Percentiles rank a stretch among this genome's conserved stretches.
phyloP scores from a whole-genome alignment of 2,113 vertebrate genomes.

The Catharus minimus region DNA sequence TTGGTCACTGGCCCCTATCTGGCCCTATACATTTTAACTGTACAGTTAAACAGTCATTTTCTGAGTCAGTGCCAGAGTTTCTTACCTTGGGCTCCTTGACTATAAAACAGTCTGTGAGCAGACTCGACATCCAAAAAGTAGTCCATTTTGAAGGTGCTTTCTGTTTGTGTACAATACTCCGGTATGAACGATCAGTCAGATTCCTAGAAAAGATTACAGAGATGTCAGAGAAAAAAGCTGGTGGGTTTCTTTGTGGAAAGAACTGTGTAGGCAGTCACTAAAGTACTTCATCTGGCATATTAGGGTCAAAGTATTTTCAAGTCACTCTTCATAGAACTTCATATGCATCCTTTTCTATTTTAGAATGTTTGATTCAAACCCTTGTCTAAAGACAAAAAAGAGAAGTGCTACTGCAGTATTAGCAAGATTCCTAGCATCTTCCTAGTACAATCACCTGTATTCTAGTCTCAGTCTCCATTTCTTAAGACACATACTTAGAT shows the following conservation, averaged over 20 bases:
- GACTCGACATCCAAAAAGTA: constrained; percentile 83
- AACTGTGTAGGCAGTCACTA: background rate
- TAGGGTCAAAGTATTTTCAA: constrained; percentile 25
- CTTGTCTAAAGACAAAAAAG: background rate
- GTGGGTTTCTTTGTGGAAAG: background rate
- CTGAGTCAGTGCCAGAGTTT: background rate
- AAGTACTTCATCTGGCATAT: constrained; percentile 25
- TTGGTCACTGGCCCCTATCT: background rate
- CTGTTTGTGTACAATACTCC: background rate
- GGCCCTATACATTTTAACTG: background rate
- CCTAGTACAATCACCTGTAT: background rate
- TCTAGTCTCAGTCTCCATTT: background rate
- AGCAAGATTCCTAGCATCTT: background rate
- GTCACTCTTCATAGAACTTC: background rate
- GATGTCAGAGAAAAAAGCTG: constrained; percentile 13
- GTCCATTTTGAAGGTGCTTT: constrained; percentile 76
- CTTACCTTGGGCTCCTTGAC: constrained; percentile 85
- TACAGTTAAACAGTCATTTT: background rate
- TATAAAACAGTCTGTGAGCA: constrained; percentile 82
- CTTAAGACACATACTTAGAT: background rate
- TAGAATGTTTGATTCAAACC: background rate
- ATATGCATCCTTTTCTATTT: constrained; percentile 7
- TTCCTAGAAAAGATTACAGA: constrained; percentile 52
- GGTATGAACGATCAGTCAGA: constrained; percentile 36
- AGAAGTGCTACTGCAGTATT: background rate